phyloP scores from a whole-genome alignment of 2,888 invertebrate species.

The Cryptocephalus primarius region DNA sequence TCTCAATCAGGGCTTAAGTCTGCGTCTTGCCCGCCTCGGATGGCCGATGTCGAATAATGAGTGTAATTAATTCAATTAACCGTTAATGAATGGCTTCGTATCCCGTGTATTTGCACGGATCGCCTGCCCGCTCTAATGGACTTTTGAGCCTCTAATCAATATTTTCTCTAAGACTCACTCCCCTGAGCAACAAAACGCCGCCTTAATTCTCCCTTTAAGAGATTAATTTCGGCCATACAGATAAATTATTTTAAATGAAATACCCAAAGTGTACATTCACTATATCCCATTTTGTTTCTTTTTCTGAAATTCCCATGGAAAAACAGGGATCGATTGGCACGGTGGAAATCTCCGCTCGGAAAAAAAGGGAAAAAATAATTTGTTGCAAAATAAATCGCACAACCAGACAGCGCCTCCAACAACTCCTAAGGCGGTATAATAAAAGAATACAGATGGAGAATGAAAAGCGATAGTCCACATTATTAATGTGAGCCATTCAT shows the following conservation, averaged over 20 bases:
- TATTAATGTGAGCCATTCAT: conserved; percentile 31
- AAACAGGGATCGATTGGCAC: too few species aligned
- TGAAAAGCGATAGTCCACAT: conserved; percentile 25
- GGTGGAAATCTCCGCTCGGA: too few species aligned
- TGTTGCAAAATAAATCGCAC: background rate
- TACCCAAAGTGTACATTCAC: too few species aligned
- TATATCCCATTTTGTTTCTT: too few species aligned
- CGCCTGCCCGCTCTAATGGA: conserved; percentile 36
- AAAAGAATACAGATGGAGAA: conserved; percentile 17
- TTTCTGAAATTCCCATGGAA: too few species aligned
- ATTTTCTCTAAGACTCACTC: conserved; percentile 25
- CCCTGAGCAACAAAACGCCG: conserved; percentile 2
- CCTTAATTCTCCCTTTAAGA: conserved; percentile 1
- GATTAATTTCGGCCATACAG: too few species aligned
- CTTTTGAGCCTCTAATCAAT: conserved; percentile 41
- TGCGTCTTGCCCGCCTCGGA: conserved; percentile 31
- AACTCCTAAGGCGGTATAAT: conserved; percentile 2
- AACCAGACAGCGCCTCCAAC: background rate
- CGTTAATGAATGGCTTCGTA: conserved; percentile 43
- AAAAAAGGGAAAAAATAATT: background rate
- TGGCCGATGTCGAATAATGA: conserved; percentile 40
- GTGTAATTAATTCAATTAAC: conserved; percentile 45
- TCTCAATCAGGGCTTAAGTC: conserved; percentile 37
- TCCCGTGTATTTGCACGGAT: conserved; percentile 38
- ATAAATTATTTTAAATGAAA: too few species aligned